These are phyloP conservation scores for Alcedo quadribrachys DNA, from an alignment of 2,797 vertebrate genomes.

Conservation along the genomic window DNA sequence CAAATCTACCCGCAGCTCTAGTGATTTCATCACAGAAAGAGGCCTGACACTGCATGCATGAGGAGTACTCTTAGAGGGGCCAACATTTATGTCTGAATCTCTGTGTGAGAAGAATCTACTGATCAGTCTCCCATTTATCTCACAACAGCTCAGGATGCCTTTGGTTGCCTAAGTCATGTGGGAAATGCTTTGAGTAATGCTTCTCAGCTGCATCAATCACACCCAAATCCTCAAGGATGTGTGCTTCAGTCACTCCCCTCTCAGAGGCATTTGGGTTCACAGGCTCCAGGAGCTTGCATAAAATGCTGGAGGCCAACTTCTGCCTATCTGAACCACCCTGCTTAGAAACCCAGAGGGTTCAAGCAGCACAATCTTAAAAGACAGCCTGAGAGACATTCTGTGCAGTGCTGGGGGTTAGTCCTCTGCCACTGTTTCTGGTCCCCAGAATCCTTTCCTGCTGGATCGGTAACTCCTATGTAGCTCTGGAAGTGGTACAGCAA, in stretches of 20 bases:
- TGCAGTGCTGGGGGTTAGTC: background rate
- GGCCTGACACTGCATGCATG: background rate
- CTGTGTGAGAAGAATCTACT: constrained; percentile 39
- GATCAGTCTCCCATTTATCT: constrained; percentile 28
- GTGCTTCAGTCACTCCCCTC: background rate
- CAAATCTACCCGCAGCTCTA: constrained; percentile 7
- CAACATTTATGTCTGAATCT: background rate
- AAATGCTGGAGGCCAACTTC: background rate
- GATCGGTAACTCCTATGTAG: background rate
- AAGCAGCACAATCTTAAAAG: background rate
- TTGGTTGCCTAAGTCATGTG: constrained; percentile 55
- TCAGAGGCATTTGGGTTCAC: constrained; percentile 9
- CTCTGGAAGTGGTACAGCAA: background rate
- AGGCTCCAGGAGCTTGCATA: background rate
- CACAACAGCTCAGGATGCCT: background rate
- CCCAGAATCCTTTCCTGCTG: background rate
- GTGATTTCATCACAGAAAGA: background rate
- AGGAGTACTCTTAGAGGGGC: background rate
- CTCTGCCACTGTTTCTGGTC: background rate
- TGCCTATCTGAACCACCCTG: background rate
- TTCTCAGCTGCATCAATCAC: constrained; percentile 63
- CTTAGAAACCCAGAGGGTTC: background rate
- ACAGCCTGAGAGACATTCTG: background rate
- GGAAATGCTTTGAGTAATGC: constrained; percentile 55
- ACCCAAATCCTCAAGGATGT: constrained; percentile 36